A percentile compares a stretch with the other conserved stretches of the same genome.
These are phyloP conservation scores for Sebastes ruberrimus DNA, from an alignment of 2,797 vertebrate genomes.

Conservation along the genomic window DNA sequence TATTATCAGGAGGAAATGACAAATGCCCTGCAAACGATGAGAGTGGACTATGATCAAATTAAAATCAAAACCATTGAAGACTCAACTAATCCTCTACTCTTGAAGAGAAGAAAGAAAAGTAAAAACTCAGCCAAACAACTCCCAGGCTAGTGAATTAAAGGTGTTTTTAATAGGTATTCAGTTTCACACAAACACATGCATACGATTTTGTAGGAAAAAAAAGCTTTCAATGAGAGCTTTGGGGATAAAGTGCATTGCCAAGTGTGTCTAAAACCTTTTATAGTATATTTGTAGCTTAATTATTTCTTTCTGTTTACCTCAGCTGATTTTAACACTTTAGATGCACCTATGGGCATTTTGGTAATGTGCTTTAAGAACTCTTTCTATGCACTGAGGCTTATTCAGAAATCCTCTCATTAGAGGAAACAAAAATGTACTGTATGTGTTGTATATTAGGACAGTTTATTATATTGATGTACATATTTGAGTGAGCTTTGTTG, in stretches of 20 bases:
- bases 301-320: not conserved
- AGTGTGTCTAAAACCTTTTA: not conserved
- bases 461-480: not conserved
- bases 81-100: slow-evolving; percentile 89
- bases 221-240: not conserved
- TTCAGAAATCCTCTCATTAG: not conserved
- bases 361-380: not conserved
- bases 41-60: slow-evolving; percentile 92
- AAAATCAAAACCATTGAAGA: slow-evolving; percentile 93
- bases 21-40: slow-evolving; percentile 90
- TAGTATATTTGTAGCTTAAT: not conserved
- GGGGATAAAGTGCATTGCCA: not conserved
- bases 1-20: slow-evolving; percentile 90
- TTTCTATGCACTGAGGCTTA: not conserved
- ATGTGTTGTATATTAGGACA: not conserved
- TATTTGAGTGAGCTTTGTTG: not conserved
- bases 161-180: not conserved
- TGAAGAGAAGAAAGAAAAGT: slow-evolving; percentile 89
- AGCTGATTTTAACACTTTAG: not conserved
- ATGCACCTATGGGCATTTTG: not conserved
- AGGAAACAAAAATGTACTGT: not conserved
- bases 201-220: not conserved
- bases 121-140: slow-evolving; percentile 43
- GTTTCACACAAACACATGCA: not conserved
- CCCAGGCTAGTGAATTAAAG: slow-evolving; percentile 32